These are phyloP conservation scores for Corvus cornix DNA, from an alignment of 2,113 vertebrate genomes.

Conservation along the genomic window DNA sequence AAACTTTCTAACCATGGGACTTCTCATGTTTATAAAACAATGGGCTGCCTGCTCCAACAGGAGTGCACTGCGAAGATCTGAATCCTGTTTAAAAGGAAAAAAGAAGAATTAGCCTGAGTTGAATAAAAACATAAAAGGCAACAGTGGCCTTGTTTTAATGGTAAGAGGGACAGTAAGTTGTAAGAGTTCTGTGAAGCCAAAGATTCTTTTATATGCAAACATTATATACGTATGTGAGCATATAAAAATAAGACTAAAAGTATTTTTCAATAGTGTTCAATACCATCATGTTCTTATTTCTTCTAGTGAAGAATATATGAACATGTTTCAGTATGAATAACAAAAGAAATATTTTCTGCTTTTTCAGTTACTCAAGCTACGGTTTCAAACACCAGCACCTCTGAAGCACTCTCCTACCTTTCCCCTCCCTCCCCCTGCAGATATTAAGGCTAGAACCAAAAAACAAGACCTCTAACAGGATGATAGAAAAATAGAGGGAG, in stretches of 20 bases:
- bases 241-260: not conserved
- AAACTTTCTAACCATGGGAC: constrained; percentile 97
- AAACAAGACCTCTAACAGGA: constrained; percentile 44
- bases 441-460: constrained; percentile 38
- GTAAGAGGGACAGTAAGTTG: not conserved
- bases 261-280: not conserved
- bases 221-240: not conserved
- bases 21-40: constrained; percentile 98
- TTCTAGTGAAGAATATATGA: not conserved
- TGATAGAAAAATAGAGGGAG: not conserved
- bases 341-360: not conserved
- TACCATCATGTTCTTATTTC: not conserved
- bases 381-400: constrained; percentile 23
- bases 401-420: constrained; percentile 60
- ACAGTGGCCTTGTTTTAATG: not conserved
- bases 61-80: constrained; percentile 94
- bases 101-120: not conserved
- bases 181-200: not conserved
- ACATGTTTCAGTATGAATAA: not conserved
- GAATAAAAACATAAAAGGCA: not conserved
- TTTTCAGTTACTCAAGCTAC: constrained; percentile 48
- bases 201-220: not conserved
- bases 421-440: not conserved
- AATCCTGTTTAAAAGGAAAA: constrained; percentile 81
- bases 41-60: constrained; percentile 95